Percentiles rank a stretch among this genome's conserved stretches.
These are phyloP conservation scores for Calliphora vomitoria DNA, from an alignment of 2,888 invertebrate species.

Conservation along the genomic window DNA sequence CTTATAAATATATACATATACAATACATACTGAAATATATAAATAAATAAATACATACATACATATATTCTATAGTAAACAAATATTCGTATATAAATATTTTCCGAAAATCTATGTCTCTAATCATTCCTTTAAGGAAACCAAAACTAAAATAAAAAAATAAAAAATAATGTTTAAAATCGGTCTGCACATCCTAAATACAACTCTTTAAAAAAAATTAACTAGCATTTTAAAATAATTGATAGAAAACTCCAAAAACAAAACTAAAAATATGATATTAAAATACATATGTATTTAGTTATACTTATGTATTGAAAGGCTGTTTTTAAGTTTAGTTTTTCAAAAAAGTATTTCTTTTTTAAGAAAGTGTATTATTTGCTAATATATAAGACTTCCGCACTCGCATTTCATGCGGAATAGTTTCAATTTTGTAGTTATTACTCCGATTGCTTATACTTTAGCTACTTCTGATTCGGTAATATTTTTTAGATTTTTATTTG, in stretches of 20 bases:
- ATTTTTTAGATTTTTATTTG: too few species aligned
- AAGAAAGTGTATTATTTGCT: conserved; percentile 9
- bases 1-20: conserved; percentile 42
- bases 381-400: too few species aligned
- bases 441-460: too few species aligned
- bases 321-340: background rate
- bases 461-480: too few species aligned
- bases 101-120: conserved; percentile 67
- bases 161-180: conserved; percentile 52
- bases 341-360: background rate
- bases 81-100: conserved; percentile 59
- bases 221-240: conserved; percentile 17
- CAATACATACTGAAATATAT: conserved; percentile 49
- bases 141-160: conserved; percentile 47
- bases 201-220: background rate
- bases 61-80: conserved; percentile 70
- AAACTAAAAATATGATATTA: background rate
- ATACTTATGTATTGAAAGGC: background rate
- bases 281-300: too few species aligned
- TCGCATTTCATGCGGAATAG: too few species aligned
- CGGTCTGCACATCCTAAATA: conserved; percentile 61
- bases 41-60: conserved; percentile 52
- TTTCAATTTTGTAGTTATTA: too few species aligned
- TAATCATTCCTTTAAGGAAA: conserved; percentile 25
- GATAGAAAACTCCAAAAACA: conserved; percentile 2